Conservation (phyloP, 2,888 invertebrate species). For the Dyspetes luteomarginatus region DNA sequence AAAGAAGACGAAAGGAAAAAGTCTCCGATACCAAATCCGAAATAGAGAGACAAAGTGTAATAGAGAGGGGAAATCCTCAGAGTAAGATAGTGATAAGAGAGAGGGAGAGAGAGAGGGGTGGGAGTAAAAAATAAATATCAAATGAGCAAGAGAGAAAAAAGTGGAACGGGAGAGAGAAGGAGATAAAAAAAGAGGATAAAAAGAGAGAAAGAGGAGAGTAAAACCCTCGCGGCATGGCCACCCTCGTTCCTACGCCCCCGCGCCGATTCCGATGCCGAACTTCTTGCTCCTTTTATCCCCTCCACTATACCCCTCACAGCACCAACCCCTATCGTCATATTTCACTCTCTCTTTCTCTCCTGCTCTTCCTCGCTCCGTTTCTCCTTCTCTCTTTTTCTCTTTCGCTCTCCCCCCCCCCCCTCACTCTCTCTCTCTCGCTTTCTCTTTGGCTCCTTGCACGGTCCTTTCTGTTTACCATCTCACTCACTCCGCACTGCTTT, state of each 20-base stretch:
- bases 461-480: slow-evolving; percentile 24
- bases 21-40: slow-evolving; percentile 39
- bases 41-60: slow-evolving; percentile 47
- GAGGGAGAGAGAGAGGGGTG: too few species aligned
- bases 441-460: too few species aligned
- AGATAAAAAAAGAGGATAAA: slow-evolving; percentile 25
- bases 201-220: slow-evolving; percentile 50
- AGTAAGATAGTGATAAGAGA: slow-evolving; percentile 18
- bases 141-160: slow-evolving; percentile 24
- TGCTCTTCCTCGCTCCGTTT: slow-evolving; percentile 14
- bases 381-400: slow-evolving; percentile 10
- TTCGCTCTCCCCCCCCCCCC: slow-evolving; percentile 4
- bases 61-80: slow-evolving; percentile 2
- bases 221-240: slow-evolving; percentile 61
- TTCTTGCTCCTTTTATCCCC: slow-evolving; percentile 59
- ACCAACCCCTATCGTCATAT: slow-evolving; percentile 54
- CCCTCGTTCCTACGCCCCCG: slow-evolving; percentile 64
- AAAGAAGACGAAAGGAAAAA: slow-evolving; percentile 47
- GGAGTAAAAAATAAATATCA: slow-evolving; percentile 35
- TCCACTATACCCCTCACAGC: slow-evolving; percentile 48
- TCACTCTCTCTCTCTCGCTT: slow-evolving; percentile 38
- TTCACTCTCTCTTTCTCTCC: slow-evolving; percentile 36
- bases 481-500: slow-evolving; percentile 47
- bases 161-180: slow-evolving; percentile 7
- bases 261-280: slow-evolving; percentile 56